Evolutionary conservation across 2,888 invertebrate genomes (phyloP).

Genomic region (Nasonia oneida): DNA sequence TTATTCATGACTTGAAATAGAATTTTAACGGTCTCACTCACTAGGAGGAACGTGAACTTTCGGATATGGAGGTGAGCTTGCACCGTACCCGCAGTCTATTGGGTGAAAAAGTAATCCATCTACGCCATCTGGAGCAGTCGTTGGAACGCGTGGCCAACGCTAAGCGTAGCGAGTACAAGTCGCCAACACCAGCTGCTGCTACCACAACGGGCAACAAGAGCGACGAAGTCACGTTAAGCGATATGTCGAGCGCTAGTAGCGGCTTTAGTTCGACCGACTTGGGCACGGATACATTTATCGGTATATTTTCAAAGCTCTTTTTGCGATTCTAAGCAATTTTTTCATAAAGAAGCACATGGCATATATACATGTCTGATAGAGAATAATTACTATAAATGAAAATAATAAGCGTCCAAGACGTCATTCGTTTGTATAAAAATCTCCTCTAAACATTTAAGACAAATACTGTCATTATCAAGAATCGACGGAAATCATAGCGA

Average conservation of each 20-base stretch:
- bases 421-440: conserved; percentile 27
- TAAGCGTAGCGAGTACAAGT: conserved; percentile 73
- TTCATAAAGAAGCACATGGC: background rate
- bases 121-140: conserved; percentile 90
- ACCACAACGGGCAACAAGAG: conserved; percentile 72
- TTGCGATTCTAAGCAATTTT: conserved; percentile 51
- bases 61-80: conserved; percentile 91
- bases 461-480: conserved; percentile 82
- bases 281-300: conserved; percentile 81
- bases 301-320: conserved; percentile 66
- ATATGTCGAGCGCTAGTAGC: conserved; percentile 83
- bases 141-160: conserved; percentile 83
- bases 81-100: conserved; percentile 90
- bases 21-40: background rate
- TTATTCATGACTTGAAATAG: background rate
- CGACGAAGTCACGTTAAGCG: conserved; percentile 84
- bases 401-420: conserved; percentile 23
- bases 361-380: background rate
- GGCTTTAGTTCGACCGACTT: conserved; percentile 86
- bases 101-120: conserved; percentile 90
- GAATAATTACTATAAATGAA: conserved; percentile 14
- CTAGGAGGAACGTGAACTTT: conserved; percentile 89
- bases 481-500: conserved; percentile 86
- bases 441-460: conserved; percentile 67
- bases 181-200: conserved; percentile 11